Percentiles rank a stretch among this genome's conserved stretches.
Conservation (phyloP, 1,140 invertebrate genomes). For the Formica selysi region DNA sequence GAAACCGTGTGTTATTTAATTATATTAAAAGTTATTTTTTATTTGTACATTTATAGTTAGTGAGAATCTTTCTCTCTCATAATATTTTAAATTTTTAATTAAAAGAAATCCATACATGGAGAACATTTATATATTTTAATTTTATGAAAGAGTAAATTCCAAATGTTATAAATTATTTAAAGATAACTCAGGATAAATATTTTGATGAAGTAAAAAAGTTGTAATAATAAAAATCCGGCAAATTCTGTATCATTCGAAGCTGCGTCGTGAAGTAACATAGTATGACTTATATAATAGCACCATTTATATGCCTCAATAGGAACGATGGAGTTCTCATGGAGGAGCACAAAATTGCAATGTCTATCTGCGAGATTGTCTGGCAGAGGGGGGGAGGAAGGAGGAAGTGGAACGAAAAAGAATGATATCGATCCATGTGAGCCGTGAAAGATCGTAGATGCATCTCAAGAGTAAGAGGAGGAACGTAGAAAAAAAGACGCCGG, state of each 20-base stretch:
- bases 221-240: conserved; percentile 14
- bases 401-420: conserved; percentile 3
- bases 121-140: not conserved
- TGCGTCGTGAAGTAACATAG: conserved; percentile 12
- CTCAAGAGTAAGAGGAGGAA: not conserved
- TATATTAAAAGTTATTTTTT: not conserved
- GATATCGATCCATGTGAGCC: conserved; percentile 9
- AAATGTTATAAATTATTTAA: not conserved
- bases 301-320: conserved; percentile 53
- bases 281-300: conserved; percentile 33
- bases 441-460: not conserved
- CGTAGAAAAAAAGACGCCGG: not conserved
- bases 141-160: not conserved
- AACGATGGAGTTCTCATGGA: conserved; percentile 1
- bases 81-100: not conserved
- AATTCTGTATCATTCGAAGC: not conserved
- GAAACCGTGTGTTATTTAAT: not conserved
- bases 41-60: not conserved
- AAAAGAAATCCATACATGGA: not conserved
- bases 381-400: not conserved
- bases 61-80: not conserved
- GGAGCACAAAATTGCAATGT: conserved; percentile 27
- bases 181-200: conserved; percentile 10
- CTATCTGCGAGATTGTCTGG: conserved; percentile 23
- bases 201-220: conserved; percentile 3